Evolutionary conservation across 2,888 invertebrate species (phyloP).

Genomic region (Limulus polyphemus): DNA sequence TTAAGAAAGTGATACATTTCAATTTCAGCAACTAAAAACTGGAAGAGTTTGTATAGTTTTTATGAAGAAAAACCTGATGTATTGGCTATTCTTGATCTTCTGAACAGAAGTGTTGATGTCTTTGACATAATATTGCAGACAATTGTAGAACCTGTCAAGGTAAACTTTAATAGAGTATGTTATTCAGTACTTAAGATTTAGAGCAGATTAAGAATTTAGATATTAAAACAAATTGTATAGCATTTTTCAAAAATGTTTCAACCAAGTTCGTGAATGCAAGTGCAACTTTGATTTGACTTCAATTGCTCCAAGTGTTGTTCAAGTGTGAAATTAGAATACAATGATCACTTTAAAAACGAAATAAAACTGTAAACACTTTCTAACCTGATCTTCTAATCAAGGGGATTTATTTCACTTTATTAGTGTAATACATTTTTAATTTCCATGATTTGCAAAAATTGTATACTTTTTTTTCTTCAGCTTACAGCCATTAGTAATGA

Average conservation of each 20-base stretch:
- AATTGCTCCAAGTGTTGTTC: too few species aligned
- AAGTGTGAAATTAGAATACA: too few species aligned
- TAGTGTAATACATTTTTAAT: too few species aligned
- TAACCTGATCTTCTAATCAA: too few species aligned
- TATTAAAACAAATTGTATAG: too few species aligned
- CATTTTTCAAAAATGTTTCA: too few species aligned
- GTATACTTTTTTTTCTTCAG: background rate
- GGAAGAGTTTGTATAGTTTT: background rate
- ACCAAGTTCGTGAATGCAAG: too few species aligned
- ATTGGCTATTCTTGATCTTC: background rate
- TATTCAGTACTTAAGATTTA: background rate
- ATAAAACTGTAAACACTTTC: too few species aligned
- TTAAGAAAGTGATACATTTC: too few species aligned
- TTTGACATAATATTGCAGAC: background rate
- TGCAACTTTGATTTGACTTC: too few species aligned
- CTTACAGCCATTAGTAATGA: background rate
- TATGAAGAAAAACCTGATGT: background rate
- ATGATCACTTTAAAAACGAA: too few species aligned
- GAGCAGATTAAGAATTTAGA: background rate
- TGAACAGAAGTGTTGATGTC: constrained; percentile 1
- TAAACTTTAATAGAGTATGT: background rate
- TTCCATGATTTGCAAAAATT: background rate
- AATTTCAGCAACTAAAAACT: background rate
- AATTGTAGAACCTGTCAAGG: background rate
- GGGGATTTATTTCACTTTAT: too few species aligned